Percentiles rank a stretch among this genome's conserved stretches.
Conservation (phyloP, 2,113 vertebrate species). For the Podocnemis expansa region DNA sequence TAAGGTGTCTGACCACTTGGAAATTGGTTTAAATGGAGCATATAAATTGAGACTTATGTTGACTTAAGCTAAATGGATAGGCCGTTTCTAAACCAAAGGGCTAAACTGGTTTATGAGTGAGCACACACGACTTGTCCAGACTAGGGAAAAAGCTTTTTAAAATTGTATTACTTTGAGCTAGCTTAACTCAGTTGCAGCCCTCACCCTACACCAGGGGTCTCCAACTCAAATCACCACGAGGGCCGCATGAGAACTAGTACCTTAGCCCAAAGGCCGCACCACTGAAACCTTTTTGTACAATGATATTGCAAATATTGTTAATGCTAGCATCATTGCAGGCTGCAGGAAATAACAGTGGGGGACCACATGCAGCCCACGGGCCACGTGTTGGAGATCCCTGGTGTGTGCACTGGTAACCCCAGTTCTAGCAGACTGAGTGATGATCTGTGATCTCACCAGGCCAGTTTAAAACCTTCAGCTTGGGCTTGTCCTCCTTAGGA, state of each 20-base stretch:
- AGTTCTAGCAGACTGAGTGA: background rate
- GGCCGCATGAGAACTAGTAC: too few relatives aligned
- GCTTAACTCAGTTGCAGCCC: background rate
- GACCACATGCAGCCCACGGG: too few relatives aligned
- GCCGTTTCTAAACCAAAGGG: conserved; percentile 70
- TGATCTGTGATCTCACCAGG: background rate
- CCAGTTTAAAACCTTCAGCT: background rate
- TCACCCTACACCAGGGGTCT: background rate
- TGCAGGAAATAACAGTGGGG: too few relatives aligned
- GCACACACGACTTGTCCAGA: conserved; percentile 22
- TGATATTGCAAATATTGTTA: too few relatives aligned
- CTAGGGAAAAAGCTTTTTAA: background rate
- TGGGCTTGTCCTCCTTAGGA: background rate
- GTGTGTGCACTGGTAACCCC: background rate
- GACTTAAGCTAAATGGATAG: conserved; percentile 67
- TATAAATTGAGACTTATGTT: conserved; percentile 54
- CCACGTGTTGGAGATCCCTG: too few relatives aligned
- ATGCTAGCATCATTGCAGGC: too few relatives aligned
- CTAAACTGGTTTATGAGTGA: conserved; percentile 63
- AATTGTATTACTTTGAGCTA: background rate
- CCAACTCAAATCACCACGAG: too few relatives aligned
- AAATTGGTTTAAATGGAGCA: conserved; percentile 4
- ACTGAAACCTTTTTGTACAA: too few relatives aligned
- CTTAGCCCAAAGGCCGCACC: too few relatives aligned
- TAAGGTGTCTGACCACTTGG: background rate